Evolutionary conservation across 2,888 invertebrate species (phyloP).

Genomic region (Patella caerulea): DNA sequence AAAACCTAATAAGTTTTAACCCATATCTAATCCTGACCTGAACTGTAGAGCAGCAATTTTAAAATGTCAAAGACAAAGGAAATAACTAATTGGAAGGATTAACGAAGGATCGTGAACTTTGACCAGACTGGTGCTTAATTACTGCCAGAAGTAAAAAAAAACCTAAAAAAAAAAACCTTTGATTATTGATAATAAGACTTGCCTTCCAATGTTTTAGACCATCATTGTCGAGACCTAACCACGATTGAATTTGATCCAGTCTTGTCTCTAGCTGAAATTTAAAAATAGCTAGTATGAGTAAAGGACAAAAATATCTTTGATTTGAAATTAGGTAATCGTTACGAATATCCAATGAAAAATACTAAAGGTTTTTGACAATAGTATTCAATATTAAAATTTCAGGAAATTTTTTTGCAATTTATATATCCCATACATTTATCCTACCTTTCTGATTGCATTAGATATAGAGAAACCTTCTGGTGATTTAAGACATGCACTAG

Average conservation of each 20-base stretch:
- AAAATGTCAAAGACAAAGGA: no score
- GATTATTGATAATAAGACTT: neutral
- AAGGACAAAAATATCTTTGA: no score
- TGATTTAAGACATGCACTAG: conserved; percentile 36
- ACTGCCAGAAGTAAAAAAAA: neutral
- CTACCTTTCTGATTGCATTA: conserved; percentile 46
- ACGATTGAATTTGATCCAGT: conserved; percentile 68
- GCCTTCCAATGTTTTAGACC: conserved; percentile 61
- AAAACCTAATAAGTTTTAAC: no score
- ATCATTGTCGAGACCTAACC: conserved; percentile 65
- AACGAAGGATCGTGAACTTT: no score
- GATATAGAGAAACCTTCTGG: conserved; percentile 52
- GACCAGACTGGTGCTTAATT: neutral
- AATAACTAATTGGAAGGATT: no score
- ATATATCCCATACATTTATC: neutral
- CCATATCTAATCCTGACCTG: no score
- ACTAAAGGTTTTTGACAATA: conserved; percentile 9
- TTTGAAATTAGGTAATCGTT: no score
- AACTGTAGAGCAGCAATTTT: no score
- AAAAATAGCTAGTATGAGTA: no score
- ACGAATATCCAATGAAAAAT: no score
- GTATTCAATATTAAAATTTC: neutral
- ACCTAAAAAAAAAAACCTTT: neutral
- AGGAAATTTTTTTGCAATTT: neutral
- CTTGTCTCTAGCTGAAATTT: conserved; percentile 58